Evolutionary conservation across 1,140 invertebrate genomes (phyloP), one percentile per base, ranked within the genome.

Genomic region (Saccostrea cuccullata): DNA sequence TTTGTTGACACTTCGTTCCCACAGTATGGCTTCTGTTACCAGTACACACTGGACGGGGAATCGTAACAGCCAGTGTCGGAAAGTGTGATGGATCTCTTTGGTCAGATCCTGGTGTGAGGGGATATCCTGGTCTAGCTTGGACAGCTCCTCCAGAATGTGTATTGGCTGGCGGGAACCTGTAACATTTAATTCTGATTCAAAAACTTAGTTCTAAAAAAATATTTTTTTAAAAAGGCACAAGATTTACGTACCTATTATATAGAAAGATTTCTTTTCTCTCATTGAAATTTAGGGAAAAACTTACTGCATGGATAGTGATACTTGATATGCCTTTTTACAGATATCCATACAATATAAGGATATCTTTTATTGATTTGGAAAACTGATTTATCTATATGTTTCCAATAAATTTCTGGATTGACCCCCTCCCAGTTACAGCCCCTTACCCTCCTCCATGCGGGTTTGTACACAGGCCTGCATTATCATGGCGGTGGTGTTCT

Each of bases 31-130:
- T 84, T 95, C 94, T 0, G 94, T 89, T 1, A 93, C 90, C 17
- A 92, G 60, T 20, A 94, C 94, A 91, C 92, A 94, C 88, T 94
- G 93, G 0, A 91, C 91, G 3, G 94, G 94, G 88, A 93, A 94
- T 26, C 92, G 90, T 26, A 94, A 90, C 87, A 95, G 64, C 94
- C 94, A 95, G 83, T 94, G 94, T 30, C 90, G 84, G 86, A 93
- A 94, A 1, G 90, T 90, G 17, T 92, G 90, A 40, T 90, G 91
- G 26, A 93, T 91, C 30, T 93, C 90, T 23, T 56, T 83, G 1
- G 87, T 87, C 30, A 94, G 60, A 8, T 92, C 91, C 36, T 90
- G 90, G 40, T 89, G 88, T 20, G 87, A 87, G 2, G 67, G 87
- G 17, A 86, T 87, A 0, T 55, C 40, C 23, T 88, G 84, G n/a